These are phyloP conservation scores for Porphyrio hochstetteri DNA, from an alignment of 2,113 vertebrate genomes.

Conservation along the genomic window DNA sequence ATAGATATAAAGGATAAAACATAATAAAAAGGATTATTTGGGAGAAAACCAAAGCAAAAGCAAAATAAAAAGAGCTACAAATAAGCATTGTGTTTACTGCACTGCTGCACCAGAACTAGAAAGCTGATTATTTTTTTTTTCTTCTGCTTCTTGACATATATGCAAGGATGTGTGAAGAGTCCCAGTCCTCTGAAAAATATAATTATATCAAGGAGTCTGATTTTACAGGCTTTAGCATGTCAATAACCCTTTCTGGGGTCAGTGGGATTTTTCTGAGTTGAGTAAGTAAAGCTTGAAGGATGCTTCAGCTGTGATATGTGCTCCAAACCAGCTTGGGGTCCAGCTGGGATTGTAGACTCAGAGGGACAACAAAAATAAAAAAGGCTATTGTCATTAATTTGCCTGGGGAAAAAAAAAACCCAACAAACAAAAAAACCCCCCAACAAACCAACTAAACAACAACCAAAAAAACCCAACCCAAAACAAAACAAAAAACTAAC, in stretches of 20 bases:
- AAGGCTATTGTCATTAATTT: background rate
- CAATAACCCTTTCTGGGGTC: background rate
- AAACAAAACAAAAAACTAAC: no score
- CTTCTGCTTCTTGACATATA: background rate
- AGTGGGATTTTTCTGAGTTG: background rate
- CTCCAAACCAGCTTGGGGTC: background rate
- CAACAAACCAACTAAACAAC: no score
- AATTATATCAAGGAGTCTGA: background rate
- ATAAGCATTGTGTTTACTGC: background rate
- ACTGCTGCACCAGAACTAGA: background rate
- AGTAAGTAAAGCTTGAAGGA: background rate
- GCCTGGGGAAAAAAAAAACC: background rate
- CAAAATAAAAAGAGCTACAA: constrained; percentile 27
- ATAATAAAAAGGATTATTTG: constrained; percentile 60
- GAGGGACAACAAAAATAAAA: background rate
- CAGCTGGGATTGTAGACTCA: background rate
- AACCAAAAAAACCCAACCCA: no score
- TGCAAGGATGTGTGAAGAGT: background rate
- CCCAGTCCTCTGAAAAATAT: background rate
- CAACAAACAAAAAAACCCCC: no score
- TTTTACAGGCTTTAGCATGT: background rate
- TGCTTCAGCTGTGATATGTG: background rate
- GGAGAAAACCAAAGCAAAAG: background rate
- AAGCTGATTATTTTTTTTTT: background rate
- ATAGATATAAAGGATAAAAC: constrained; percentile 36